Evolutionary conservation across 37 sponge, comb jelly and placozoan species (phyloP).

Genomic region (Geodia barretti): DNA sequence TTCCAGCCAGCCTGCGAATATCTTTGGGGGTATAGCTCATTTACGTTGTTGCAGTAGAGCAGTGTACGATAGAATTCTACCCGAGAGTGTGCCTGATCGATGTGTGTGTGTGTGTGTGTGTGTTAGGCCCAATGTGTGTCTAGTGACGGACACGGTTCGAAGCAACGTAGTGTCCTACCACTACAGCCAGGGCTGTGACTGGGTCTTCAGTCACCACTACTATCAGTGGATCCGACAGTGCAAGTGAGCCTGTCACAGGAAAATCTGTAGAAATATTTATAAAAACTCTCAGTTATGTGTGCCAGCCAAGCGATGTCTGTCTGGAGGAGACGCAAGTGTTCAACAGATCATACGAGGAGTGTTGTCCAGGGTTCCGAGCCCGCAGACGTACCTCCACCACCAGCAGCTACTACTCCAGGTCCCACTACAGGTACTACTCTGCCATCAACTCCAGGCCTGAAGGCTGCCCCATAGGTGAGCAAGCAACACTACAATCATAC

Average conservation of each 20-base stretch:
- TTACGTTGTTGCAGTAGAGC: not conserved
- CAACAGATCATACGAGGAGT: conserved; percentile 9
- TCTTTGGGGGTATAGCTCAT: conserved; percentile 43
- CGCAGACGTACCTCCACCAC: not conserved
- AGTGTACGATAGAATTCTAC: not conserved
- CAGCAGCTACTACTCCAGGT: not conserved
- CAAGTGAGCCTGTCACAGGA: not conserved
- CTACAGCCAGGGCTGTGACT: conserved; percentile 29
- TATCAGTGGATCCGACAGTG: conserved; percentile 12
- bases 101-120: no score
- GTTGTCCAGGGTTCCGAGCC: conserved; percentile 40
- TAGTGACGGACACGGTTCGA: not conserved
- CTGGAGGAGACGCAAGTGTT: conserved; percentile 8
- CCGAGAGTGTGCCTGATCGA: no score
- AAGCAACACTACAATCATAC: no score
- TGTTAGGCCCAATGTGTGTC: conserved; percentile 49
- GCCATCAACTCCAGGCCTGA: conserved; percentile 2
- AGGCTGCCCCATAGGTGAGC: conserved; percentile 49
- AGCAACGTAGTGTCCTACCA: conserved; percentile 21
- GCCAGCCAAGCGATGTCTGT: conserved; percentile 18
- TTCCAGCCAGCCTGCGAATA: not conserved
- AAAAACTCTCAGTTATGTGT: not conserved
- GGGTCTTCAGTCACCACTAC: conserved; percentile 2
- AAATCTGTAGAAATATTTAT: not conserved
- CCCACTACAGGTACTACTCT: not conserved